A percentile compares a stretch with the other conserved stretches of the same genome.
phyloP scores from a whole-genome alignment of 2,888 invertebrate species.

The Rhogogaster chlorosoma region DNA sequence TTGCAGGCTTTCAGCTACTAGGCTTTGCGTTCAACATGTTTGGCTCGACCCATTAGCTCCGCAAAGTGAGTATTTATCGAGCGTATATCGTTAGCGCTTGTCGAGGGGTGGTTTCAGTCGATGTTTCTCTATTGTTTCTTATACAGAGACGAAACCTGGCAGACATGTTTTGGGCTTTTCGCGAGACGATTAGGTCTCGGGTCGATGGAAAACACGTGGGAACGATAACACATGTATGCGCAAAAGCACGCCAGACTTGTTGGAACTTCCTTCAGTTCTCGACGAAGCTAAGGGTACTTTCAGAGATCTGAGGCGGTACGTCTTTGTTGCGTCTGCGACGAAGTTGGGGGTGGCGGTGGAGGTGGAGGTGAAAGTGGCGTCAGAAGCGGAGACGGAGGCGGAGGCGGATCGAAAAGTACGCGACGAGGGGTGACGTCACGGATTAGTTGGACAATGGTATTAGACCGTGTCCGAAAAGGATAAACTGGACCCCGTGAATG shows the following conservation, averaged over 20 bases:
- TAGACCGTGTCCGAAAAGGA: constrained; percentile 44
- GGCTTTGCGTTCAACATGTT: constrained; percentile 10
- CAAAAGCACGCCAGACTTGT: constrained; percentile 29
- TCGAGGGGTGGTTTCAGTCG: constrained; percentile 31
- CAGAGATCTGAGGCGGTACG: constrained; percentile 2
- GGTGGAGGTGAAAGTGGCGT: too few species aligned
- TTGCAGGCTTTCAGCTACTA: background rate
- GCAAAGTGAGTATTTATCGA: constrained; percentile 43
- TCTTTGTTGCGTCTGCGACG: constrained; percentile 19
- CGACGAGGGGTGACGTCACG: constrained; percentile 50
- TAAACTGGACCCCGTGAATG: constrained; percentile 37
- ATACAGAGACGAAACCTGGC: background rate
- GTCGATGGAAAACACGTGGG: constrained; percentile 43
- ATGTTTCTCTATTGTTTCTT: constrained; percentile 42
- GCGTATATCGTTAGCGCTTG: constrained; percentile 45
- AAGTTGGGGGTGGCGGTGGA: too few species aligned
- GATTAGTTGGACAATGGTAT: constrained; percentile 46
- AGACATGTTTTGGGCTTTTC: background rate
- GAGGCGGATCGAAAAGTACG: constrained; percentile 36
- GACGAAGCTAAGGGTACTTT: background rate
- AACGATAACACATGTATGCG: constrained; percentile 39
- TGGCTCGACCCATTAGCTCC: constrained; percentile 9
- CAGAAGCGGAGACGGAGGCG: background rate
- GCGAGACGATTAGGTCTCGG: constrained; percentile 31
- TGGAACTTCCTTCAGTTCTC: background rate